phyloP scores from a whole-genome alignment of 2,888 invertebrate genomes.

The Hybos culiciformis region DNA sequence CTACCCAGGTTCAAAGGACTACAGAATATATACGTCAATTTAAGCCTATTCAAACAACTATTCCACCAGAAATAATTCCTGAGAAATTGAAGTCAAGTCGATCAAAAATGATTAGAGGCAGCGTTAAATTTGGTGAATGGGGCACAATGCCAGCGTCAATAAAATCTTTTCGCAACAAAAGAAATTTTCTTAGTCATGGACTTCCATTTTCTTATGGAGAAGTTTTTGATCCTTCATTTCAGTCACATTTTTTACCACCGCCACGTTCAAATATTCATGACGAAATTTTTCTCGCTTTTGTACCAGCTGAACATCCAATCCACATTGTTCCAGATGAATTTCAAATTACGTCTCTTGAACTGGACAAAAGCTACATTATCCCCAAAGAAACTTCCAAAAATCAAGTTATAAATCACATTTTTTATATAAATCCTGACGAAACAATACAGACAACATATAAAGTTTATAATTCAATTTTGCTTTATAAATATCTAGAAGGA shows the following conservation, averaged over 20 bases:
- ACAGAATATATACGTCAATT: conserved; percentile 4
- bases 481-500: conserved; percentile 58
- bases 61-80: too few relatives aligned
- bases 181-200: too few relatives aligned
- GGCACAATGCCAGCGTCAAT: too few relatives aligned
- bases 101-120: too few relatives aligned
- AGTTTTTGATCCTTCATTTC: too few relatives aligned
- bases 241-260: too few relatives aligned
- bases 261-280: conserved; percentile 24
- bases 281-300: conserved; percentile 21
- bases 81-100: too few relatives aligned
- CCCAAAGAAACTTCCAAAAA: conserved; percentile 17
- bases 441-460: conserved; percentile 49
- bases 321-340: conserved; percentile 12
- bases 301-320: conserved; percentile 17
- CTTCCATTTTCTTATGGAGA: too few relatives aligned
- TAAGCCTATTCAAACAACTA: conserved; percentile 11
- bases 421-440: conserved; percentile 36
- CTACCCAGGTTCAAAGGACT: conserved; percentile 8
- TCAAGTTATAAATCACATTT: conserved; percentile 31
- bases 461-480: conserved; percentile 63
- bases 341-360: not conserved
- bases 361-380: conserved; percentile 6
- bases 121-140: too few relatives aligned
- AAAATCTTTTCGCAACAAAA: too few relatives aligned